Conservation (phyloP, 2,888 invertebrate species). For the Meandrusa payeni region DNA sequence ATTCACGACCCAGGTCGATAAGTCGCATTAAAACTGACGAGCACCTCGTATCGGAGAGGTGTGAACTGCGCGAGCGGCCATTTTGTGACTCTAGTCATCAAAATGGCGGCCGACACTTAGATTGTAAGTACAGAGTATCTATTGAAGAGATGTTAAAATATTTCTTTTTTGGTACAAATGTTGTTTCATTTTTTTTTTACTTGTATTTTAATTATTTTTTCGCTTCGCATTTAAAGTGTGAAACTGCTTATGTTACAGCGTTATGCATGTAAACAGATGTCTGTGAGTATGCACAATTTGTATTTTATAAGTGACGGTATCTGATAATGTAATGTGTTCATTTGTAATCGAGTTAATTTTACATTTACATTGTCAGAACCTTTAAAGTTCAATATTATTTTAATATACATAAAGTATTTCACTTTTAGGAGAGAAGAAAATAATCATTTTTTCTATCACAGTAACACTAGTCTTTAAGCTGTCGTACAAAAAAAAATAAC, state of each 20-base stretch:
- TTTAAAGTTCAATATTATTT: conserved; percentile 44
- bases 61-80: conserved; percentile 50
- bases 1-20: conserved; percentile 26
- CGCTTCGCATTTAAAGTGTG: conserved; percentile 78
- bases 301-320: conserved; percentile 62
- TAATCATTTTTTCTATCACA: conserved; percentile 32
- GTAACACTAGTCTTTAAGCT: conserved; percentile 54
- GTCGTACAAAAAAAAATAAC: conserved; percentile 46
- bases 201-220: conserved; percentile 52
- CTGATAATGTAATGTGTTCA: conserved; percentile 47
- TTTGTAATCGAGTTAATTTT: conserved; percentile 28
- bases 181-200: conserved; percentile 47
- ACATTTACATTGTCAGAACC: conserved; percentile 46
- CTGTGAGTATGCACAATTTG: conserved; percentile 78
- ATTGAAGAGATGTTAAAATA: conserved; percentile 52
- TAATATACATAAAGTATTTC: conserved; percentile 31
- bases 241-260: conserved; percentile 76
- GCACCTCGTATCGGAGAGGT: conserved; percentile 49
- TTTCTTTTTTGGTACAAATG: conserved; percentile 65
- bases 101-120: conserved; percentile 66
- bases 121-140: conserved; percentile 69
- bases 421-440: conserved; percentile 32
- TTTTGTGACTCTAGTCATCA: conserved; percentile 53
- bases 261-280: conserved; percentile 75
- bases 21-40: conserved; percentile 36